Conservation (phyloP, 2,113 vertebrate genomes). For the Hyperoodon ampullatus region DNA sequence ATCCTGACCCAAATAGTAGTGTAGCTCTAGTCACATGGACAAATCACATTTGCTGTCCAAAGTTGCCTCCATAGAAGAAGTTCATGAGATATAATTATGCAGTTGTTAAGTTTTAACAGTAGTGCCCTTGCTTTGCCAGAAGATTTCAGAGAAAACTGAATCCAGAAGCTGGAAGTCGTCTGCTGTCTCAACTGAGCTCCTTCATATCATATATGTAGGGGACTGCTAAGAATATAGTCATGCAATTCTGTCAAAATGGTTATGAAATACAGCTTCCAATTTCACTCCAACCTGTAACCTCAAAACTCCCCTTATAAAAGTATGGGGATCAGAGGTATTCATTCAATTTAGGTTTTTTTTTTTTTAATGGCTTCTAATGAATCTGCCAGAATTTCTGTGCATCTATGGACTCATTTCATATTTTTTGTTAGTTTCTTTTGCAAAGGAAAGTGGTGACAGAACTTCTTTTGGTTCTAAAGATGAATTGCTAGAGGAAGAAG, state of each 20-base stretch:
- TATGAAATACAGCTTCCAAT: neutral
- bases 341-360: constrained; percentile 38
- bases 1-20: neutral
- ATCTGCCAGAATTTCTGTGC: constrained; percentile 6
- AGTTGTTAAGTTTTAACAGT: neutral
- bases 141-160: neutral
- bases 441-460: neutral
- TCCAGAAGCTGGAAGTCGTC: neutral
- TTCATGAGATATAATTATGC: neutral
- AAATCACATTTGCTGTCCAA: constrained; percentile 26
- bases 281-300: neutral
- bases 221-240: neutral
- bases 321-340: neutral
- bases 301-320: neutral
- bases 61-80: neutral
- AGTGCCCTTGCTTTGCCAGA: neutral
- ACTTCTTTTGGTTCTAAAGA: neutral
- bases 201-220: neutral
- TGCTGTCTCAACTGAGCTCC: neutral
- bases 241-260: constrained; percentile 19
- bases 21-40: neutral
- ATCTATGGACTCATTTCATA: neutral
- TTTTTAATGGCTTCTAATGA: neutral
- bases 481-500: neutral
- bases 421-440: neutral